A percentile compares a stretch with the other conserved stretches of the same genome.
Conservation (phyloP, 2,888 invertebrate genomes). For the Cancer borealis region DNA sequence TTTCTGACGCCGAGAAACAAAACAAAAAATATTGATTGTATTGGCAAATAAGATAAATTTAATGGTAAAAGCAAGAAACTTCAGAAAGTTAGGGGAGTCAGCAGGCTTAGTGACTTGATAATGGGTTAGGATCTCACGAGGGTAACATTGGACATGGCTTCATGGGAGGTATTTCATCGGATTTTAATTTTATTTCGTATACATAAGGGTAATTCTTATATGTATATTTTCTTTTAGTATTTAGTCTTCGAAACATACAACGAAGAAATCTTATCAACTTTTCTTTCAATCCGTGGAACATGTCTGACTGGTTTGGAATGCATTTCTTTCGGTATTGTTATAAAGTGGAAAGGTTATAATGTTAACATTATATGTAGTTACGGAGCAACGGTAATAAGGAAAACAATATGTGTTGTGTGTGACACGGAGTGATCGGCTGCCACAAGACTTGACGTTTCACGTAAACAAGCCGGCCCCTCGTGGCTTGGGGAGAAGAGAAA, state of each 20-base stretch:
- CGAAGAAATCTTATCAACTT: not conserved
- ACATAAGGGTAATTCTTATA: conserved; percentile 2
- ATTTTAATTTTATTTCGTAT: conserved; percentile 39
- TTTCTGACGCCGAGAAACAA: conserved; percentile 54
- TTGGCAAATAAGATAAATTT: not conserved
- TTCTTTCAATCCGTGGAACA: conserved; percentile 52
- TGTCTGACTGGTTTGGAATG: conserved; percentile 64
- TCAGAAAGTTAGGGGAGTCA: conserved; percentile 62
- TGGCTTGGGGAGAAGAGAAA: conserved; percentile 23
- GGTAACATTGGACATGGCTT: conserved; percentile 69
- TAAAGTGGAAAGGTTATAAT: conserved; percentile 46
- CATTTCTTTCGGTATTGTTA: conserved; percentile 62
- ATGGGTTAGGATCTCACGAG: conserved; percentile 68
- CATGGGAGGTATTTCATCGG: conserved; percentile 42
- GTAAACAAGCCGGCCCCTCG: conserved; percentile 15
- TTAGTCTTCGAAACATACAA: not conserved
- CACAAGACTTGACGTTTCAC: conserved; percentile 5
- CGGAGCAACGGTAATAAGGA: conserved; percentile 53
- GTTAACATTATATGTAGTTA: conserved; percentile 63
- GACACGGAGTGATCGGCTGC: not conserved
- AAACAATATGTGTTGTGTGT: not conserved
- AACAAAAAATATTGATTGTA: not conserved
- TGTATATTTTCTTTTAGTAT: conserved; percentile 32
- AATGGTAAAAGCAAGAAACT: not conserved
- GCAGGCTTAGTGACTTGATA: conserved; percentile 66